Conservation (phyloP, 1,140 invertebrate genomes). For the Holotrichia oblita region DNA sequence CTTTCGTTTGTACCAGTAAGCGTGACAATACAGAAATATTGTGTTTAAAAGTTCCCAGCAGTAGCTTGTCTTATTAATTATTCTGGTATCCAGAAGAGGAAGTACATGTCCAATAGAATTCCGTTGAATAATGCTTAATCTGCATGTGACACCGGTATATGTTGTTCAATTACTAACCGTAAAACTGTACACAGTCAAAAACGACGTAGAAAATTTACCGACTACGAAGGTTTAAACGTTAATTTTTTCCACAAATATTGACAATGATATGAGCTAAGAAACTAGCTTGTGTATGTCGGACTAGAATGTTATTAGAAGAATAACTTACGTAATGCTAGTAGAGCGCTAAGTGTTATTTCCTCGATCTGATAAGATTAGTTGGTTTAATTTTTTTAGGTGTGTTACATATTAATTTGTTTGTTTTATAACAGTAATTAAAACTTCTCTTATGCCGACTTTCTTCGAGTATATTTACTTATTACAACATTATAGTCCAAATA, state of each 20-base stretch:
- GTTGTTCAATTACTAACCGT: conserved; percentile 17
- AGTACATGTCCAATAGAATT: conserved; percentile 23
- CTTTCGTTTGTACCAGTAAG: conserved; percentile 4
- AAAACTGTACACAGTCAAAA: background rate
- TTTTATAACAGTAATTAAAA: conserved; percentile 28
- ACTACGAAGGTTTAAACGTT: conserved; percentile 9
- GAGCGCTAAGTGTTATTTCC: background rate
- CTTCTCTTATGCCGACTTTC: background rate
- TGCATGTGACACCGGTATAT: background rate
- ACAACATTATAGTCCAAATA: no score
- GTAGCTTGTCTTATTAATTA: conserved; percentile 30
- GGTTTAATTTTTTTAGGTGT: background rate
- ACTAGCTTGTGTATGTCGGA: background rate
- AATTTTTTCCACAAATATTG: conserved; percentile 24
- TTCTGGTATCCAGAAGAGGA: conserved; percentile 7
- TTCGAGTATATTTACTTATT: background rate
- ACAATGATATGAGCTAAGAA: background rate
- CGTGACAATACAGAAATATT: conserved; percentile 18
- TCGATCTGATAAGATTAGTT: background rate
- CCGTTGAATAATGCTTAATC: conserved; percentile 1
- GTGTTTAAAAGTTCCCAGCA: conserved; percentile 8
- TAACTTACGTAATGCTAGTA: background rate
- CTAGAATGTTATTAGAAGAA: background rate
- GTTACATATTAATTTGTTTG: background rate
- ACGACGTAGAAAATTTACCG: background rate